Base-by-base conservation (phyloP, 2,888 invertebrate species). In the Troides oblongomaculatus region DNA sequence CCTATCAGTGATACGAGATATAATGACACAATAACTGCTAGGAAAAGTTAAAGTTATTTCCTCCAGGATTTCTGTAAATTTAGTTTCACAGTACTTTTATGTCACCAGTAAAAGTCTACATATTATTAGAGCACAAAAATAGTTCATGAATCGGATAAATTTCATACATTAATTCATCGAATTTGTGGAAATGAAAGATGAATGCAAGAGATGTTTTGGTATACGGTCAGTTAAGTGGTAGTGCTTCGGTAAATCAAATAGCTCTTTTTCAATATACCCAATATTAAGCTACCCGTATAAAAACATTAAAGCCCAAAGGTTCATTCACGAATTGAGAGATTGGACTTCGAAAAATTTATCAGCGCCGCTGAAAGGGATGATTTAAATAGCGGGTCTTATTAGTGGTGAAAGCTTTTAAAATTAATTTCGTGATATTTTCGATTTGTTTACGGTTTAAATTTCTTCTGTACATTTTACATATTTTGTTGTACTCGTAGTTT, bases 301-400 rank as follows among this genome's bases (percentile, higher is more conserved):
- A 25, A 58, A 58, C 57, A 14, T 25, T 58, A 23, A 58, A 23
- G 23, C 12, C 23, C 3, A 58, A 58, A 58, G 57, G 21, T 58
- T n/a, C n/a, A 18, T 53, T n/a, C 5, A 53, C 6, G 18, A n/a
- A 53, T 53, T n/a, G 53, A 53, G 53, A 53, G 53, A 53, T 18
- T 6, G 8, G 53, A 53, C n/a, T 53, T n/a, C 18, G 18, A 53
- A 53, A n/a, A 53, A 53, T n/a, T 46, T 53, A 53, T 53, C 53
- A 53, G 53, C 53, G 18, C 53, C n/a, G 53, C 3, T 53, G n/a
- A n/a, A n/a, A 7, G 5, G n/a, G 53, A 53, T n/a, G 53, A 18
- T 53, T 53, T 53, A 53, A 53, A 53, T 53, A 53, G 53, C 53
- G 53, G n/a, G 6, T 53, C 53, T n/a, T n/a, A 53, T n/a, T 53